These are phyloP conservation scores for Drosophila watanabei DNA, from an alignment of 1,140 invertebrate genomes.

Conservation along the genomic window DNA sequence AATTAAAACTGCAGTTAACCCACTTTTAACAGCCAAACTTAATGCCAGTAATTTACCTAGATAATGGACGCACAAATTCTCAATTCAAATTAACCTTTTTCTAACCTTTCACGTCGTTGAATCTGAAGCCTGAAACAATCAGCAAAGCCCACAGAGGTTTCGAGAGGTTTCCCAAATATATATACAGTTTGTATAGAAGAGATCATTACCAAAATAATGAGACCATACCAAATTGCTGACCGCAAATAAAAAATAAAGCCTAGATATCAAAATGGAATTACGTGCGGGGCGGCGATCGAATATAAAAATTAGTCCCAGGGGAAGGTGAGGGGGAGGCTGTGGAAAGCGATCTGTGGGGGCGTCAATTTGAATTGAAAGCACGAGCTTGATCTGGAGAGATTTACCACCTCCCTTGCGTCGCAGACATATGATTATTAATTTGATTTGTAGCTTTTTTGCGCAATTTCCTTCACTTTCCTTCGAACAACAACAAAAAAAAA, in stretches of 20 bases:
- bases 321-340: background rate
- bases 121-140: conserved; percentile 10
- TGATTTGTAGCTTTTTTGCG: conserved; percentile 68
- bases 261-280: conserved; percentile 49
- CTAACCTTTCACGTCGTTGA: conserved; percentile 22
- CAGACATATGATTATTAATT: conserved; percentile 75
- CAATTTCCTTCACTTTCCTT: conserved; percentile 68
- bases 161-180: conserved; percentile 20
- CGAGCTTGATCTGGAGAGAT: conserved; percentile 40
- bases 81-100: conserved; percentile 20
- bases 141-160: conserved; percentile 29
- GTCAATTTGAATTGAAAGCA: conserved; percentile 56
- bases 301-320: conserved; percentile 12
- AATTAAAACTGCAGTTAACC: background rate
- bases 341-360: conserved; percentile 43
- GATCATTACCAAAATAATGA: conserved; percentile 70
- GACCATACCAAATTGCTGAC: conserved; percentile 67
- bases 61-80: conserved; percentile 11
- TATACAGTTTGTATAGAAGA: conserved; percentile 46
- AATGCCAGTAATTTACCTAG: background rate
- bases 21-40: conserved; percentile 9
- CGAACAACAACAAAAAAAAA: conserved; percentile 1
- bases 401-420: conserved; percentile 15
- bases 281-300: conserved; percentile 38
- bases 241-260: conserved; percentile 46